phyloP scores from a whole-genome alignment of 2,888 invertebrate species.

The Andrena trimmerana region DNA sequence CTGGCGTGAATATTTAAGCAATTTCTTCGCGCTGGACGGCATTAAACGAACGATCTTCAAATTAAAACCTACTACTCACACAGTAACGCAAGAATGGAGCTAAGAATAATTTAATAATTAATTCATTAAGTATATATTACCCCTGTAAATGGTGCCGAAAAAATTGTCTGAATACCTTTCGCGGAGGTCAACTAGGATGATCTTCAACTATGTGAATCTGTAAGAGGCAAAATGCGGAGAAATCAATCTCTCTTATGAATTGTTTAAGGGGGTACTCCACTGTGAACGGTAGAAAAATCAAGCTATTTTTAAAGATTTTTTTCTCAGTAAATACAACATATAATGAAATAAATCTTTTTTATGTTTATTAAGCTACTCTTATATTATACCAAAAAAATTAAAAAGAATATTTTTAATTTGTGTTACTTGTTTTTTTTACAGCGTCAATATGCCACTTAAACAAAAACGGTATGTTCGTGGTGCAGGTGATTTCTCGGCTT shows the following conservation, averaged over 20 bases:
- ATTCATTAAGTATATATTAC: conserved; percentile 42
- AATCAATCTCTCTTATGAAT: background rate
- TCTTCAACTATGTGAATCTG: conserved; percentile 84
- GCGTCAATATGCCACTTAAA: too few relatives aligned
- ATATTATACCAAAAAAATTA: too few relatives aligned
- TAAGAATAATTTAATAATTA: conserved; percentile 57
- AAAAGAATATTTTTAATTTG: too few relatives aligned
- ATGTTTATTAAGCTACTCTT: too few relatives aligned
- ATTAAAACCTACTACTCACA: conserved; percentile 13
- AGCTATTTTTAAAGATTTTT: too few relatives aligned
- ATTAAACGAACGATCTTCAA: conserved; percentile 48
- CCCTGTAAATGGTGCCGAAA: conserved; percentile 69
- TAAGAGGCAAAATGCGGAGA: conserved; percentile 35
- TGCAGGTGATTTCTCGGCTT: too few relatives aligned
- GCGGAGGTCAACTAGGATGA: conserved; percentile 82
- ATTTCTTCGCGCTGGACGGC: conserved; percentile 56
- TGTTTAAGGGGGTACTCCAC: too few relatives aligned
- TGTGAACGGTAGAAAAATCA: too few relatives aligned
- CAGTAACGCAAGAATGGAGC: conserved; percentile 42
- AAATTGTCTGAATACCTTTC: conserved; percentile 45
- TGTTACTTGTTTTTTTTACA: too few relatives aligned
- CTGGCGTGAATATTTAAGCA: conserved; percentile 8
- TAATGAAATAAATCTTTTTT: too few relatives aligned
- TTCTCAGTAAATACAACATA: too few relatives aligned
- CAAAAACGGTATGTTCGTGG: too few relatives aligned